Percentiles rank a stretch among this genome's conserved stretches.
Conservation (phyloP, 2,797 vertebrate species). For the Yasuhikotakia modesta region DNA sequence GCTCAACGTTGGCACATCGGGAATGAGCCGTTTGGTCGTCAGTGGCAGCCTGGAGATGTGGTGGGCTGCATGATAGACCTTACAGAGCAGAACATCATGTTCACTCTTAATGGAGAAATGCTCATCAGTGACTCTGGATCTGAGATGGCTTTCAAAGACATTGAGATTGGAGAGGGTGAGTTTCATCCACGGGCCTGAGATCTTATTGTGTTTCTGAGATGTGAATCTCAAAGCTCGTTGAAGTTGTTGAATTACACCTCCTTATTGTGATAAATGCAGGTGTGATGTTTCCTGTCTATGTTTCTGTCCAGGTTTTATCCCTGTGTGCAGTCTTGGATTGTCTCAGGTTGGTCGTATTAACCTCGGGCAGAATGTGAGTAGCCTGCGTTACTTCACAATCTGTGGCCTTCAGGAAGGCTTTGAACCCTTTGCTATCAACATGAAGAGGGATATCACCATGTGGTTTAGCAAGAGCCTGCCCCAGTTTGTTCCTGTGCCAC, state of each 20-base stretch:
- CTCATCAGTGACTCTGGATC: conserved; percentile 93
- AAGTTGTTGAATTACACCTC: too few species aligned
- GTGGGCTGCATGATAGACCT: conserved; percentile 95
- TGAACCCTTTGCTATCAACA: conserved; percentile 94
- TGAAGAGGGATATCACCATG: conserved; percentile 91
- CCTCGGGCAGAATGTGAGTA: conserved; percentile 92
- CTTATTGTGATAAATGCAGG: conserved; percentile 20
- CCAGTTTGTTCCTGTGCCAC: conserved; percentile 81
- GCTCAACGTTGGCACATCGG: conserved; percentile 94
- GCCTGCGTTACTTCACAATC: conserved; percentile 89
- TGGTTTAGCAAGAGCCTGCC: conserved; percentile 98
- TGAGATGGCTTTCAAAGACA: conserved; percentile 91
- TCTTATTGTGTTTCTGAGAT: background rate
- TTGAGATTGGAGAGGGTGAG: conserved; percentile 88
- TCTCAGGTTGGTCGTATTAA: conserved; percentile 89
- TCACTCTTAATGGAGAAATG: conserved; percentile 93
- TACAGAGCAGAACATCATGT: conserved; percentile 89
- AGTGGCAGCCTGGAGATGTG: conserved; percentile 89
- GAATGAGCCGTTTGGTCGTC: conserved; percentile 88
- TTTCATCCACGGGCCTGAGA: background rate
- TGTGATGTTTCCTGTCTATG: conserved; percentile 13
- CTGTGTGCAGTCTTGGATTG: conserved; percentile 89
- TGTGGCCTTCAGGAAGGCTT: conserved; percentile 95
- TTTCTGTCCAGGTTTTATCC: conserved; percentile 83
- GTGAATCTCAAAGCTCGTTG: background rate